A percentile compares a stretch with the other conserved stretches of the same genome.
Evolutionary conservation across 1,140 invertebrate genomes (phyloP).

Genomic region (Orchestia grillus): DNA sequence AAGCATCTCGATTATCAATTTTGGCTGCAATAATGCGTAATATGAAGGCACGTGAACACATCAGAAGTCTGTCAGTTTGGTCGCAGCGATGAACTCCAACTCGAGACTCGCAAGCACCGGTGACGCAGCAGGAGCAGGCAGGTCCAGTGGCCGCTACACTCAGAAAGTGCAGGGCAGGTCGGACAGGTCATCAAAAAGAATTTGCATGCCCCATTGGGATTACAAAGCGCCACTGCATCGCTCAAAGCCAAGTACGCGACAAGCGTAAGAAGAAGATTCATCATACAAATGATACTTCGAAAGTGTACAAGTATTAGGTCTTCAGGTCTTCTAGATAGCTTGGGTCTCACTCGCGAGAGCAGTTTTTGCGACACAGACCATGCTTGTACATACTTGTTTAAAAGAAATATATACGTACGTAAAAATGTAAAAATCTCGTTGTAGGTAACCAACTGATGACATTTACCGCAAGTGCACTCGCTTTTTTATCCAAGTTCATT

Average conservation of each 20-base stretch:
- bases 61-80: not conserved
- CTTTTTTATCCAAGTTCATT: not conserved
- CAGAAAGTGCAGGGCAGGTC: not conserved
- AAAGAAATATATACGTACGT: not conserved
- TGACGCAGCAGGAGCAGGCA: too few relatives aligned
- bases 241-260: not conserved
- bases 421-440: not conserved
- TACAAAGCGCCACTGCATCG: not conserved
- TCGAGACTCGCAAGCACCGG: not conserved
- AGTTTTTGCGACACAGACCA: not conserved
- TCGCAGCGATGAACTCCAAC: not conserved
- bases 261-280: not conserved
- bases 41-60: not conserved
- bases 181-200: not conserved
- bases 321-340: not conserved
- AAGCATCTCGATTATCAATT: not conserved
- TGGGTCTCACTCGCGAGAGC: not conserved
- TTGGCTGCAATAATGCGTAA: not conserved
- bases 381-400: not conserved
- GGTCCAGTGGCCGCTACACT: not conserved
- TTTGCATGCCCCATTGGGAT: not conserved
- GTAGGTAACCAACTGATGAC: not conserved
- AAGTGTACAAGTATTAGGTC: not conserved
- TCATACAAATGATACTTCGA: not conserved
- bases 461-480: not conserved